These are phyloP conservation scores for Drosophila mercatorum DNA, from an alignment of 2,888 invertebrate genomes.

Conservation along the genomic window DNA sequence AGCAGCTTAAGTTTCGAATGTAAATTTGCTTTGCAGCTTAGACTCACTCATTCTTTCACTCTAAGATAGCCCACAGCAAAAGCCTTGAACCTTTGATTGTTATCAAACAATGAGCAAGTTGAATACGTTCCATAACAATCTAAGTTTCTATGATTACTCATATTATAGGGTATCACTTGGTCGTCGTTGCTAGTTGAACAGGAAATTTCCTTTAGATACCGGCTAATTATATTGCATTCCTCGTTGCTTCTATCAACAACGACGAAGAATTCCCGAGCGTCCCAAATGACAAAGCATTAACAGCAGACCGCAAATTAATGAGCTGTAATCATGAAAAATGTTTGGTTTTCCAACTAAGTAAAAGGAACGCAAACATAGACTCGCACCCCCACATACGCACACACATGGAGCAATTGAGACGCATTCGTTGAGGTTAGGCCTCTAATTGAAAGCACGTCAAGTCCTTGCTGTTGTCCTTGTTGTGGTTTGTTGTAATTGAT, in stretches of 20 bases:
- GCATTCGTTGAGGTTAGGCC: slow-evolving; percentile 53
- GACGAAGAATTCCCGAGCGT: slow-evolving; percentile 3
- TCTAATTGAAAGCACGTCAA: slow-evolving; percentile 64
- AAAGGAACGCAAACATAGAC: slow-evolving; percentile 10
- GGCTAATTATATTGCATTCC: not conserved
- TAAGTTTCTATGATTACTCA: too few species aligned
- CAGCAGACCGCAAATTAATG: slow-evolving; percentile 59
- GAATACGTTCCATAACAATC: too few species aligned
- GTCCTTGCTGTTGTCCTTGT: slow-evolving; percentile 15
- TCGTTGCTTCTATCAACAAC: not conserved
- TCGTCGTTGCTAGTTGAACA: not conserved
- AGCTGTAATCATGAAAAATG: slow-evolving; percentile 69
- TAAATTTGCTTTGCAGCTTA: not conserved
- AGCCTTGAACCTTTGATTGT: too few species aligned
- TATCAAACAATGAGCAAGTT: too few species aligned
- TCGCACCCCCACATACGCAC: not conserved
- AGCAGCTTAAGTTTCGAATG: not conserved
- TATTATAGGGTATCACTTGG: not conserved
- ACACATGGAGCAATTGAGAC: slow-evolving; percentile 2
- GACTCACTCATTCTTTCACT: too few species aligned
- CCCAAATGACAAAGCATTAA: slow-evolving; percentile 50
- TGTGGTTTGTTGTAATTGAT: slow-evolving; percentile 60
- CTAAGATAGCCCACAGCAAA: too few species aligned
- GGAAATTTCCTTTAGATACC: not conserved
- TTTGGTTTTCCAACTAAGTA: slow-evolving; percentile 30